Evolutionary conservation across 2,797 vertebrate species (phyloP), one percentile per base, ranked within the genome.

Genomic region (Saxicola maurus): DNA sequence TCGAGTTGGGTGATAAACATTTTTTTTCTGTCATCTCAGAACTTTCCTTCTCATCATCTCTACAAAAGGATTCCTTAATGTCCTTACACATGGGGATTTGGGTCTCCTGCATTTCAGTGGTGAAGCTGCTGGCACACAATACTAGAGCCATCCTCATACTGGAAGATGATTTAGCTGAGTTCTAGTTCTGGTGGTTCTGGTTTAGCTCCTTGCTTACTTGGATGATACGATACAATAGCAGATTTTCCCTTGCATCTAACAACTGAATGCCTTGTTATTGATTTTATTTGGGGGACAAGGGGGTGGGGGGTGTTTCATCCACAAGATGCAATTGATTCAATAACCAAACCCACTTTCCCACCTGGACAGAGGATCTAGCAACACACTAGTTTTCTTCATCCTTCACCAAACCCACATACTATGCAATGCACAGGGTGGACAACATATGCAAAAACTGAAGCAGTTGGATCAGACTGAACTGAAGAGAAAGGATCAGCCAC

Each of bases 291-390:
- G 6, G 24, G 8, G 3, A 2, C 3, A n/a, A 52, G 49, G 11
- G 0, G 6, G 3, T 7, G 25, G 20, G 31, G 16, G 1, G 5
- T 1, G 4, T 18, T 19, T 3, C 12, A 38, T n/a, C 10, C 37
- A 71, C 60, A 62, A 53, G 9, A 28, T 37, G 10, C 2, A 51
- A 53, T 48, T 38, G 5, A 69, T 66, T 66, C 68, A 59, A 52
- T n/a, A 77, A 59, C 8, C 9, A 62, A 73, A 82, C 35, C 3
- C 6, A 31, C 23, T 52, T 80, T 52, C 28, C 23, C 45, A 57
- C 30, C 10, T 40, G 19, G 38, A 52, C 16, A 61, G 19, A 60
- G 16, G 19, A 57, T 46, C 71, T 61, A 74, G 3, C 0, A 0
- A 55, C 18, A 46, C 2, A 1, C 7, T 35, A 8, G 6, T 40